A percentile compares a stretch with the other conserved stretches of the same genome.
Evolutionary conservation across 2,113 vertebrate genomes (phyloP).

Genomic region (Crypturellus undulatus): DNA sequence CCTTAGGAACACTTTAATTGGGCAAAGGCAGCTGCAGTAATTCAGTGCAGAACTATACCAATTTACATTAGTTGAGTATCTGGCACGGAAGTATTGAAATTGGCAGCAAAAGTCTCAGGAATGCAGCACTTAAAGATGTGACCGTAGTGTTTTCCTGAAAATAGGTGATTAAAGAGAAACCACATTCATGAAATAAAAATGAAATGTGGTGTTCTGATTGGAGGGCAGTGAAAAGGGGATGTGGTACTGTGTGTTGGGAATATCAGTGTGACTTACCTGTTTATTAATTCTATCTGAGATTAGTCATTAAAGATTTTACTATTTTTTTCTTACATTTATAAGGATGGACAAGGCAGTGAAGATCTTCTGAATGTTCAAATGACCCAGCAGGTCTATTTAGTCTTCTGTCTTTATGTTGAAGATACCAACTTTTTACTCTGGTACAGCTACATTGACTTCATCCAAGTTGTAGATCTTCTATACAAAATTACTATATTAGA

Average conservation of each 20-base stretch:
- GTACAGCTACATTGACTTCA: not conserved
- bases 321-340: conserved; percentile 8
- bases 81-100: not conserved
- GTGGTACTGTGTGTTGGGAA: not conserved
- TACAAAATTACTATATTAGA: not conserved
- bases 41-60: not conserved
- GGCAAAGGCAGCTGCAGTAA: conserved; percentile 7
- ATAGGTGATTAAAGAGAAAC: not conserved
- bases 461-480: not conserved
- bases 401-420: not conserved
- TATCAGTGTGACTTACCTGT: not conserved
- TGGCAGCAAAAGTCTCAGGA: not conserved
- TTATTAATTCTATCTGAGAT: conserved; percentile 38
- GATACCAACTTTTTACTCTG: not conserved
- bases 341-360: not conserved
- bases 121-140: not conserved
- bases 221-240: not conserved
- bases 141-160: not conserved
- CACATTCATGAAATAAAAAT: not conserved
- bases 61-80: not conserved
- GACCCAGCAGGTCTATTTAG: not conserved
- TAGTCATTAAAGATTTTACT: conserved; percentile 41
- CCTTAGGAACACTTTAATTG: conserved; percentile 44
- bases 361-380: not conserved
- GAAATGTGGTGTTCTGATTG: conserved; percentile 8